Base-by-base conservation (phyloP, 92 coral and sea anemone species). In the Plumapathes pennacea region DNA sequence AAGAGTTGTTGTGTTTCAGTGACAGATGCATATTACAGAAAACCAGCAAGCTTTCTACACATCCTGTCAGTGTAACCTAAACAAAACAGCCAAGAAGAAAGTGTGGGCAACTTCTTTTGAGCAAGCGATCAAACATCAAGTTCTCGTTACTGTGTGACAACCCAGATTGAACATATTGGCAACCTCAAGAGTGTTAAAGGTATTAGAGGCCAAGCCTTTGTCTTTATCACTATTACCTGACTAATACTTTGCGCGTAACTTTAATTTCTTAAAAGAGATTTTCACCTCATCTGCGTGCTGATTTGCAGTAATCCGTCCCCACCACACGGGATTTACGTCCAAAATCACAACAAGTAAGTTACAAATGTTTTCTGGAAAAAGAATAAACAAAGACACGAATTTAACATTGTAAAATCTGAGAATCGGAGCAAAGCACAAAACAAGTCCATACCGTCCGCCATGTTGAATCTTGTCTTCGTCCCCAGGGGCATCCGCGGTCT, bases 271-370 rank as follows among this genome's bases (percentile, higher is more conserved):
- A 44, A 44, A 6, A 6, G 13, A 55, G 15, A 0, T 14, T 9
- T 23, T 15, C 2, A 62, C 64, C 57, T 62, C 57, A 54, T 10
- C 75, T 32, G 72, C 62, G 62, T 46, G 71, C 55, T 62, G 64
- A 48, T 72, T 85, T n/a, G 80, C 63, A 7, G 81, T 62, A 34
- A 63, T 67, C 57, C 80, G 76, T 1, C 98, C 98, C 98, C 98
- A 92, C 82, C 89, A 87, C 6, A 79, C 77, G 13, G 98, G 96
- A 67, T 85, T 88, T 22, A 80, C 82, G 66, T 92, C 98, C 69
- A 89, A 79, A 38, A 92, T 60, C 40, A 92, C 83, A 18, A 92
- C 92, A 36, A 92, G 64, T 27, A 92, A 72, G 41, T 60, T 81
- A 37, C 74, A 60, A 5, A 53, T 71, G 21, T 73, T 77, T 46